Base-by-base conservation (phyloP, 2,113 vertebrate species). In the Forbesichthys papilliferus region DNA sequence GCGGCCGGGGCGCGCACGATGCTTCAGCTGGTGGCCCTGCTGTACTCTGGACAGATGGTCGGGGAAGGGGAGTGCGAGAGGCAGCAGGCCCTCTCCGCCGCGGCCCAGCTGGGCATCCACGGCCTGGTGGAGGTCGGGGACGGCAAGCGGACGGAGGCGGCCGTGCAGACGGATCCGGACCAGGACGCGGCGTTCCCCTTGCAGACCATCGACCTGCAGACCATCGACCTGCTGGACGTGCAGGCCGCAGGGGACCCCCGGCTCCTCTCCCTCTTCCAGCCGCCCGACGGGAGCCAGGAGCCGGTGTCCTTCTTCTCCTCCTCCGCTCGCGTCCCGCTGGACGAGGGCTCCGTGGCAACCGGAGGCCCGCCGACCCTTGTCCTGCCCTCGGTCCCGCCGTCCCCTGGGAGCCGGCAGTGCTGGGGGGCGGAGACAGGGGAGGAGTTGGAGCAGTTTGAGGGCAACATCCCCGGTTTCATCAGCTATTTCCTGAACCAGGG, bases 31-130 rank as follows among this genome's bases (percentile, higher is more conserved):
- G 93, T 95, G 64, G 86, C 73, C 12, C 93, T 96, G 75, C 79
- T 98, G 9, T 98, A 96, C 74, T 94, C 95, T 0, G 95, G 95
- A 0, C 91, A 96, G 86, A 93, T 96, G 88, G 84, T 91, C 11
- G 89, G 89, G n/a, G 87, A 91, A 9, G 92, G 93, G 0, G 78
- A 78, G 42, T 86, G 85, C 20, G 94, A 96, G 84, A 93, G 86
- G 63, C 89, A 91, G 34, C 92, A 95, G 14, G 92, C 95, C 11
- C 85, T 96, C 63, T 92, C 88, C 3, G 95, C 94, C 0, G 95
- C 95, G 3, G 90, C 93, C 68, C 89, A 62, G 68, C 91, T 98
- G 63, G 95, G 93, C 0, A 81, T 98, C 48, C 85, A 88, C 0
- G 93, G 94, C 54, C 92, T 96, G 69, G 89, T 90, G 66, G 85